Conservation (phyloP, 2,797 vertebrate species). For the Florisuga fusca region DNA sequence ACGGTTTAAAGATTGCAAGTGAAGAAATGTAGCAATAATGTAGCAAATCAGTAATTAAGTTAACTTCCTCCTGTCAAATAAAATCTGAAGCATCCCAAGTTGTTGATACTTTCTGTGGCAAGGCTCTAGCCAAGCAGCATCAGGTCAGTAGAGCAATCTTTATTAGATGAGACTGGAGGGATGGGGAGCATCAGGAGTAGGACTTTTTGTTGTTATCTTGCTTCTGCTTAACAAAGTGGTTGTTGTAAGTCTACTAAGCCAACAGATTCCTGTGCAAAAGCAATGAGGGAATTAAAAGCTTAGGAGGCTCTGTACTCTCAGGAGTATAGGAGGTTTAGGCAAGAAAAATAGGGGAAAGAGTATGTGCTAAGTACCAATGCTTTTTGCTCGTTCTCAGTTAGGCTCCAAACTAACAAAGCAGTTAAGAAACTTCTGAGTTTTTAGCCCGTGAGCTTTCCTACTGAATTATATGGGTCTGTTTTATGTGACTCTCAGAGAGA, state of each 20-base stretch:
- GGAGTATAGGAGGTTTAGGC: slow-evolving; percentile 38
- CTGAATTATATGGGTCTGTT: neutral
- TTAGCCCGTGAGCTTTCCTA: neutral
- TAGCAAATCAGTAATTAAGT: neutral
- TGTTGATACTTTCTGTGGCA: neutral
- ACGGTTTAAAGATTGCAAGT: neutral
- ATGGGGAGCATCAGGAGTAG: neutral
- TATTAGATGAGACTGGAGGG: neutral
- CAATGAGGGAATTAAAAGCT: slow-evolving; percentile 53
- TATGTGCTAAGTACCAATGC: neutral
- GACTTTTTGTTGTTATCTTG: neutral
- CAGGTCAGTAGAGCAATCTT: neutral
- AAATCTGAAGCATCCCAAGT: neutral
- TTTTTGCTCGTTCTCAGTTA: neutral
- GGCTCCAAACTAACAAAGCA: neutral
- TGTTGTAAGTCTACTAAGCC: slow-evolving; percentile 45
- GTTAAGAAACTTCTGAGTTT: neutral
- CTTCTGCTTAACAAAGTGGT: slow-evolving; percentile 48
- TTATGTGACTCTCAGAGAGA: neutral
- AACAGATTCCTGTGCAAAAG: slow-evolving; percentile 33
- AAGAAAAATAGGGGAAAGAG: slow-evolving; percentile 46
- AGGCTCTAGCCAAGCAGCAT: neutral
- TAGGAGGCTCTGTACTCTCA: neutral
- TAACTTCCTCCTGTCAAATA: neutral
- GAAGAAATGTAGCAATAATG: neutral